Evolutionary conservation across 2,113 vertebrate genomes (phyloP).

Genomic region (Actinemys pallida): DNA sequence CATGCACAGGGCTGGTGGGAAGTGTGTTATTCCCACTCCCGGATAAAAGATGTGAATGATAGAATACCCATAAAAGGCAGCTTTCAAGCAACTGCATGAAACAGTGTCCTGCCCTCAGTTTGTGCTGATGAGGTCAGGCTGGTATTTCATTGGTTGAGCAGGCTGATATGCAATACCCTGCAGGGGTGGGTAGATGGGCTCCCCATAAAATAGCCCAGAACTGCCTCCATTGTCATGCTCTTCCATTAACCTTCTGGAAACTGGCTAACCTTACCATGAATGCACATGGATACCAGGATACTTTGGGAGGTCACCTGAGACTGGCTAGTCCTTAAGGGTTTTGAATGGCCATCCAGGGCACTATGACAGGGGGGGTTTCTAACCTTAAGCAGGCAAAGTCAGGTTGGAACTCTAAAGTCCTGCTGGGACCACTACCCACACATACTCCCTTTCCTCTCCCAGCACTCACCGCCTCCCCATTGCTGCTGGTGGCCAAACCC

Average conservation of each 20-base stretch:
- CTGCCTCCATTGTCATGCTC: background rate
- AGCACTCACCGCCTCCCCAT: background rate
- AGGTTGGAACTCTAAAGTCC: background rate
- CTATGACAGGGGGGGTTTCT: background rate
- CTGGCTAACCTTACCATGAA: background rate
- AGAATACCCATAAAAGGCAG: background rate
- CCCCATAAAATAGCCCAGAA: background rate
- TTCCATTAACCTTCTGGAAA: background rate
- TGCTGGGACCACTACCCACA: background rate
- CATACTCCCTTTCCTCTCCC: background rate
- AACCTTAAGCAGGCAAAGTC: background rate
- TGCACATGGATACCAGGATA: background rate
- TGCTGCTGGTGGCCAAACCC: background rate
- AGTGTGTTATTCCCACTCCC: background rate
- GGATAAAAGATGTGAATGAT: background rate
- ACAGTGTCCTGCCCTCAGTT: background rate
- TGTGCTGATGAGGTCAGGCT: background rate
- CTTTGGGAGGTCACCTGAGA: background rate
- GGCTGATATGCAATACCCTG: background rate
- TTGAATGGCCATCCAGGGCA: background rate
- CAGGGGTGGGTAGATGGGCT: background rate
- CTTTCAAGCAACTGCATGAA: background rate
- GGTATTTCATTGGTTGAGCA: background rate
- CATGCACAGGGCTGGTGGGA: rapidly evolving
- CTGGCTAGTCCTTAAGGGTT: background rate